Percentiles rank a stretch among this genome's conserved stretches.
Conservation (phyloP, 2,888 invertebrate genomes). For the Eristalis tenax region DNA sequence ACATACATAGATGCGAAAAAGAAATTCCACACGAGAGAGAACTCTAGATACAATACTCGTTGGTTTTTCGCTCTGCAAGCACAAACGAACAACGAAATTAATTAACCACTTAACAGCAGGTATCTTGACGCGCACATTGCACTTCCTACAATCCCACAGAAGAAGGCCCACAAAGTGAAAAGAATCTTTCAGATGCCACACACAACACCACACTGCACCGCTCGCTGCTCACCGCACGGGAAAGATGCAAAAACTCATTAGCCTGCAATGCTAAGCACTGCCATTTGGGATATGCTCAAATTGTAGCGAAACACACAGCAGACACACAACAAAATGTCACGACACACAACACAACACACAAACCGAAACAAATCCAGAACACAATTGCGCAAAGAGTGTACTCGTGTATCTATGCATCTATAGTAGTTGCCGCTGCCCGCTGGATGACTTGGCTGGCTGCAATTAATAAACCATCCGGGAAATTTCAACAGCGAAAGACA, state of each 20-base stretch:
- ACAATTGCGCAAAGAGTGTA: conserved; percentile 34
- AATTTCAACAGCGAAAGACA: conserved; percentile 48
- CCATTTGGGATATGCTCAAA: conserved; percentile 13
- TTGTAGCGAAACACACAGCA: neutral
- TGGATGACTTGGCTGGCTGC: neutral
- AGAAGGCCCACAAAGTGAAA: neutral
- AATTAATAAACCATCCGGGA: conserved; percentile 67
- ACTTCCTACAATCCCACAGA: conserved; percentile 47
- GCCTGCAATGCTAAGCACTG: conserved; percentile 52
- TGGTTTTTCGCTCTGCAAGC: neutral
- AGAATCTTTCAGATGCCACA: neutral
- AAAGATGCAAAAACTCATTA: conserved; percentile 43
- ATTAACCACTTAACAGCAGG: conserved; percentile 71
- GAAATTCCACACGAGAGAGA: neutral
- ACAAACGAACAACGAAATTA: conserved; percentile 60
- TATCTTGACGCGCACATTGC: conserved; percentile 68
- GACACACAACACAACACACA: conserved; percentile 39
- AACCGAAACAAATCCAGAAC: conserved; percentile 58
- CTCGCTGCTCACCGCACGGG: neutral
- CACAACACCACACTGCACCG: neutral
- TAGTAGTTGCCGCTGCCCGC: neutral
- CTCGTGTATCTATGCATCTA: neutral
- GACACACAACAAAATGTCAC: conserved; percentile 56
- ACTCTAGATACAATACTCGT: neutral
- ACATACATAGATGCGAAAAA: neutral